Percentiles rank a stretch among this genome's conserved stretches.
phyloP scores from a whole-genome alignment of 2,797 vertebrate species.

The Yasuhikotakia modesta region DNA sequence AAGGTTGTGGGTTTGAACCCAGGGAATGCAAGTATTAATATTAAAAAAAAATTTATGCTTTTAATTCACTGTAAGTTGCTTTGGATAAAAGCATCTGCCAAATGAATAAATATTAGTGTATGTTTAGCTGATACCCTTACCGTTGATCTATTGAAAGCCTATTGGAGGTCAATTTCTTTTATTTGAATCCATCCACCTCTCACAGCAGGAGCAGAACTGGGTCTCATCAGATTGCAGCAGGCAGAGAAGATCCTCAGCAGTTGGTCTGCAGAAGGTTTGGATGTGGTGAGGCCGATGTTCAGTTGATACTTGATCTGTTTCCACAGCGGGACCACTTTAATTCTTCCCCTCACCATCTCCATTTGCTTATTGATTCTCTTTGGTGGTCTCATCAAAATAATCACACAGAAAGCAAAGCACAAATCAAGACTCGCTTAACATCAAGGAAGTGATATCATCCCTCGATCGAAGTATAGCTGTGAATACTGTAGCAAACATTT shows the following conservation, averaged over 20 bases:
- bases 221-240: no score
- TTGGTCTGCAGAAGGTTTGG: not conserved
- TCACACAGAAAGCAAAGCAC: conserved; percentile 21
- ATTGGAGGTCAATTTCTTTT: not conserved
- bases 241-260: not conserved
- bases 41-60: no score
- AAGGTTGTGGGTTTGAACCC: no score
- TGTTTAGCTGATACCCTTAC: not conserved
- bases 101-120: not conserved
- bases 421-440: conserved; percentile 22
- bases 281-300: not conserved
- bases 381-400: conserved; percentile 26
- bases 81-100: no score
- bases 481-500: not conserved
- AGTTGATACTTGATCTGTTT: conserved; percentile 38
- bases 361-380: conserved; percentile 25
- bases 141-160: not conserved
- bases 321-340: conserved; percentile 20
- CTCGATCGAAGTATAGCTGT: not conserved
- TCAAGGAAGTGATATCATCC: conserved; percentile 31
- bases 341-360: conserved; percentile 17
- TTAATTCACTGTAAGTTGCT: no score
- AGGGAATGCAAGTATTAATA: no score
- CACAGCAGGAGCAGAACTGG: no score
- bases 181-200: not conserved